phyloP scores from a whole-genome alignment of 2,113 vertebrate species.

The Choloepus hoffmanni region DNA sequence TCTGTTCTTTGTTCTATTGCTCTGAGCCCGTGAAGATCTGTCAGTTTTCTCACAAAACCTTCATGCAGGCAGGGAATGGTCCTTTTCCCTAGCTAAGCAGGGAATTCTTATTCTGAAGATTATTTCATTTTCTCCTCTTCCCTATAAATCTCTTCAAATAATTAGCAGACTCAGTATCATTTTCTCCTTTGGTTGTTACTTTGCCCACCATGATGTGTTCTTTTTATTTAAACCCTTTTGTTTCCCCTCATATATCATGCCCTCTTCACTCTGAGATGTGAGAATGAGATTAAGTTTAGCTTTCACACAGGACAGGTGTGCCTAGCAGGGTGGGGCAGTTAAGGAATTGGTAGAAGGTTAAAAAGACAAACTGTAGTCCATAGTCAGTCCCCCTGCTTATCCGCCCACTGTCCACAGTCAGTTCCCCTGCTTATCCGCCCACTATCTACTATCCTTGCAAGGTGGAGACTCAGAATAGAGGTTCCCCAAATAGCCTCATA shows the following conservation, averaged over 20 bases:
- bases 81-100: neutral
- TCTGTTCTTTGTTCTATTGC: neutral
- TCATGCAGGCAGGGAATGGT: too few relatives aligned
- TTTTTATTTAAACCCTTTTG: neutral
- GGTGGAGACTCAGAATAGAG: too few relatives aligned
- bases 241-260: neutral
- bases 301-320: too few relatives aligned
- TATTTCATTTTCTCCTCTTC: conserved; percentile 1
- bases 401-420: too few relatives aligned
- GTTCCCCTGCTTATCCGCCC: too few relatives aligned
- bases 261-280: neutral
- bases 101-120: neutral
- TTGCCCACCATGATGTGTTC: neutral
- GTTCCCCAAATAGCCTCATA: too few relatives aligned
- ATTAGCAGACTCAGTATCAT: neutral
- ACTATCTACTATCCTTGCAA: too few relatives aligned
- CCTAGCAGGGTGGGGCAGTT: too few relatives aligned
- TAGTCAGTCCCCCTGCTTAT: too few relatives aligned
- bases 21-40: neutral
- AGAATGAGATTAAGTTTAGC: too few relatives aligned
- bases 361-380: too few relatives aligned
- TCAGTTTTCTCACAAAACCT: neutral
- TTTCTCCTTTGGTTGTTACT: neutral
- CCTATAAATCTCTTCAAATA: neutral
- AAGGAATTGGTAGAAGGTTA: too few relatives aligned